Conservation (phyloP, 2,797 vertebrate genomes). For the Nannoperca obscura region DNA sequence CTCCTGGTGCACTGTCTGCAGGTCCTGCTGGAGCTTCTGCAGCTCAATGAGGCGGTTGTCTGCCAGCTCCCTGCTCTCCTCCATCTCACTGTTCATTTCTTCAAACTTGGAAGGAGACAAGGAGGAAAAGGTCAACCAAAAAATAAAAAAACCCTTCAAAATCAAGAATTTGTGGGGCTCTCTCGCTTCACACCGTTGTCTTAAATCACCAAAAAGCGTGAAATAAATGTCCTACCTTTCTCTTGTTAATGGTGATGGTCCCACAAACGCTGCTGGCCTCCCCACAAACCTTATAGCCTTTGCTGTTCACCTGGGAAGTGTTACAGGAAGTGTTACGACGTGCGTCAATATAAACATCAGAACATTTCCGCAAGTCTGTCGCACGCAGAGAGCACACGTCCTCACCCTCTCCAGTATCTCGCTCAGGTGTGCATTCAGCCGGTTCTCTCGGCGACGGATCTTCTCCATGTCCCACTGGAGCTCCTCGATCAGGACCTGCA, state of each 20-base stretch:
- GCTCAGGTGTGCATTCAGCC: slow-evolving; percentile 93
- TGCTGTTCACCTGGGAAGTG: slow-evolving; percentile 92
- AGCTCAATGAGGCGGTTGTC: slow-evolving; percentile 93
- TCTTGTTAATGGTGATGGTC: slow-evolving; percentile 96
- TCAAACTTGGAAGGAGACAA: slow-evolving; percentile 86
- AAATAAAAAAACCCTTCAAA: too few relatives aligned
- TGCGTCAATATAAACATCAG: background rate
- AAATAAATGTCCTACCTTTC: slow-evolving; percentile 86
- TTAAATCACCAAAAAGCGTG: background rate
- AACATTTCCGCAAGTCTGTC: background rate
- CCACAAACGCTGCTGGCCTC: slow-evolving; percentile 97
- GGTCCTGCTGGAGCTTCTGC: slow-evolving; percentile 94
- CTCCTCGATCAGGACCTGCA: slow-evolving; percentile 95
- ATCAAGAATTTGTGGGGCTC: background rate
- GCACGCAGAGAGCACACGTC: background rate
- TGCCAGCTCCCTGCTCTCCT: slow-evolving; percentile 95
- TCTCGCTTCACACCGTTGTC: background rate
- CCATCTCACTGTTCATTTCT: slow-evolving; percentile 97
- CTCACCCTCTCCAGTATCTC: slow-evolving; percentile 94
- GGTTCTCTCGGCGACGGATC: slow-evolving; percentile 94
- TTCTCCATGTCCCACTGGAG: slow-evolving; percentile 99
- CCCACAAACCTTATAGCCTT: slow-evolving; percentile 98
- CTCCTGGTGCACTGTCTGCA: slow-evolving; percentile 91
- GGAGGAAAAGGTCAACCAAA: background rate
- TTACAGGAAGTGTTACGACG: slow-evolving; percentile 3